Evolutionary conservation across 2,113 vertebrate species (phyloP).

Genomic region (Prunella himalayana): DNA sequence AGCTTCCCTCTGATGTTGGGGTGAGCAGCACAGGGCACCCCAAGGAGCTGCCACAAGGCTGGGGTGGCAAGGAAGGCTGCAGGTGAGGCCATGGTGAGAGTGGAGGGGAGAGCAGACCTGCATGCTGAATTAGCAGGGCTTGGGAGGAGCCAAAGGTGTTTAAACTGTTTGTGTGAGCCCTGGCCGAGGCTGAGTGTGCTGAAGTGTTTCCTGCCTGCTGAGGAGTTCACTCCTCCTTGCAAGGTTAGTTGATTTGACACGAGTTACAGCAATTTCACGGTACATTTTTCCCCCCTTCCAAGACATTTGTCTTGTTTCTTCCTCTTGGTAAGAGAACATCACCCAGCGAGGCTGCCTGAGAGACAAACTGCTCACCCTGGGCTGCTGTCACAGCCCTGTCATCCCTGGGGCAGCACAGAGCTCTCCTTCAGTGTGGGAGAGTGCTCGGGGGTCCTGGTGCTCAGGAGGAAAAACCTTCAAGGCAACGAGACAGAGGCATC

Average conservation of each 20-base stretch:
- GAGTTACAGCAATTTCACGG: not conserved
- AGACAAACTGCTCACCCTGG: not conserved
- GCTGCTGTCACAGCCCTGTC: not conserved
- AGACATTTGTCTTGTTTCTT: not conserved
- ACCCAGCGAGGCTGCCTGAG: not conserved
- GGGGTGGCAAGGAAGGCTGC: not conserved
- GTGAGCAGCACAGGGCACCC: not conserved
- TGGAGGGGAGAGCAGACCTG: not conserved
- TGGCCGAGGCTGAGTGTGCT: not conserved
- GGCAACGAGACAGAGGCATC: accelerated
- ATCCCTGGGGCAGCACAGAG: not conserved
- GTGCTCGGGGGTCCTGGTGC: not conserved
- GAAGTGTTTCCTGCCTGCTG: not conserved
- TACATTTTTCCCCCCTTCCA: not conserved
- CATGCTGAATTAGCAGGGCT: not conserved
- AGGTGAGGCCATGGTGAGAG: not conserved
- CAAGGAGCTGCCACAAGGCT: not conserved
- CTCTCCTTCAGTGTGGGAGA: not conserved
- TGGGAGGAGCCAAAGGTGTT: not conserved
- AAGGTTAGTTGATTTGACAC: not conserved
- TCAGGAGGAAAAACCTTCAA: not conserved
- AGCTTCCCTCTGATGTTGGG: not conserved
- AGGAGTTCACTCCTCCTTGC: not conserved
- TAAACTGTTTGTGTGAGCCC: not conserved
- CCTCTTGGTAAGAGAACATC: not conserved